Percentiles rank a stretch among this genome's conserved stretches.
These are phyloP conservation scores for Agrochola lychnidis DNA, from an alignment of 2,888 invertebrate genomes.

Conservation along the genomic window DNA sequence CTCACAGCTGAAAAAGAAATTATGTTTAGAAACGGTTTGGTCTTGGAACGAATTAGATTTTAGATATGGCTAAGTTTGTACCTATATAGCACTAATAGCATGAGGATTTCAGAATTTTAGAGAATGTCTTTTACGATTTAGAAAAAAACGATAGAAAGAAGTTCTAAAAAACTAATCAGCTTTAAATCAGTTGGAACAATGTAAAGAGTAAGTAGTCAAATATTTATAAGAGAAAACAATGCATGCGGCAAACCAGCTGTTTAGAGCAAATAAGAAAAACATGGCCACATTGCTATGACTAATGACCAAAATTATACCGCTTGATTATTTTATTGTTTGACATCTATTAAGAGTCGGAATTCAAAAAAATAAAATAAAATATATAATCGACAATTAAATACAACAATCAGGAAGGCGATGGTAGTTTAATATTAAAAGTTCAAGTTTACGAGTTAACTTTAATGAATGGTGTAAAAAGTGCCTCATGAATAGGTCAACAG, in stretches of 20 bases:
- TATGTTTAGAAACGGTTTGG: conserved; percentile 52
- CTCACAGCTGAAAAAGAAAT: conserved; percentile 37
- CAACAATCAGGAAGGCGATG: conserved; percentile 45
- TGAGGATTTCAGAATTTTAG: neutral
- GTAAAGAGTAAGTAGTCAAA: neutral
- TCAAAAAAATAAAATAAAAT: neutral
- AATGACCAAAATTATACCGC: neutral
- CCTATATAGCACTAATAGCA: conserved; percentile 2
- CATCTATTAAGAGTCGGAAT: neutral
- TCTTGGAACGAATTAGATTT: conserved; percentile 43
- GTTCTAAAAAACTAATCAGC: neutral
- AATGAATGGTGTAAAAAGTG: conserved; percentile 49
- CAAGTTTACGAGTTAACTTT: conserved; percentile 62
- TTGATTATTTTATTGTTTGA: neutral
- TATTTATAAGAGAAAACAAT: conserved; percentile 36
- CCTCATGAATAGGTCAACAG: conserved; percentile 57
- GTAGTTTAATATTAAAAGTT: conserved; percentile 59
- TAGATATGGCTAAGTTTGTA: conserved; percentile 30
- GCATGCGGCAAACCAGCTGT: neutral
- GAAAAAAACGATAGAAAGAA: neutral
- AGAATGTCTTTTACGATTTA: neutral
- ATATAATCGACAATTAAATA: conserved; percentile 1
- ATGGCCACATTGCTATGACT: conserved; percentile 6
- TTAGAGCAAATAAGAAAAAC: neutral
- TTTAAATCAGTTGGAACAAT: neutral